These are phyloP conservation scores for Patella vulgata DNA, from an alignment of 1,140 invertebrate species.

Conservation along the genomic window DNA sequence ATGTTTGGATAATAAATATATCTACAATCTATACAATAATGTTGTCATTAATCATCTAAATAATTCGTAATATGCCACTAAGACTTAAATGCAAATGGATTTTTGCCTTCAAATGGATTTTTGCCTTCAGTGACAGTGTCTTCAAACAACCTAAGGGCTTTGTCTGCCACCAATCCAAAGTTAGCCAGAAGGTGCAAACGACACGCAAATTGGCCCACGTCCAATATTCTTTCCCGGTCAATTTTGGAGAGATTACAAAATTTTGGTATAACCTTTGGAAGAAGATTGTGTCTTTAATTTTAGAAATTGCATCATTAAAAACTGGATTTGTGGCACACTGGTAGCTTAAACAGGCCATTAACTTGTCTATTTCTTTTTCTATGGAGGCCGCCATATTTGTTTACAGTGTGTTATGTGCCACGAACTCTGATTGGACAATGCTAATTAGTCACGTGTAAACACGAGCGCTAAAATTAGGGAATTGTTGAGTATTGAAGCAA, in stretches of 20 bases:
- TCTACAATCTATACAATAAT: too few relatives aligned
- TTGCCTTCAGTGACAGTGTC: too few relatives aligned
- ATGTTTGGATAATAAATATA: too few relatives aligned
- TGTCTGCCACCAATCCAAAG: constrained; percentile 11
- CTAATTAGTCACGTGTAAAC: too few relatives aligned
- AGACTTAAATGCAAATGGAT: too few relatives aligned
- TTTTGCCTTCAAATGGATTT: too few relatives aligned
- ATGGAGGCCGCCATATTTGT: not conserved
- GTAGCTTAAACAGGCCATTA: constrained; percentile 6
- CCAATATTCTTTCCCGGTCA: not conserved
- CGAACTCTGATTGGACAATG: too few relatives aligned
- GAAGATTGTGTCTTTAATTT: not conserved
- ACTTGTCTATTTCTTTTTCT: constrained; percentile 4
- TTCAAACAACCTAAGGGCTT: not conserved
- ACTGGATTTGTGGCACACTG: constrained; percentile 15
- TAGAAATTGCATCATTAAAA: constrained; percentile 5
- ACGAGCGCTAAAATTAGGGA: too few relatives aligned
- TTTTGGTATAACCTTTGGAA: not conserved
- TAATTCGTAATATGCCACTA: too few relatives aligned
- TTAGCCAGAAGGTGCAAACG: constrained; percentile 8
- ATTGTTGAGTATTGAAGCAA: too few relatives aligned
- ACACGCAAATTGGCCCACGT: constrained; percentile 11
- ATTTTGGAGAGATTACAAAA: not conserved
- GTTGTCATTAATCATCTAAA: too few relatives aligned
- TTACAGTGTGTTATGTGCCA: too few relatives aligned